These are phyloP conservation scores for Lanistes nyassanus DNA, from an alignment of 1,140 invertebrate genomes.

Conservation along the genomic window DNA sequence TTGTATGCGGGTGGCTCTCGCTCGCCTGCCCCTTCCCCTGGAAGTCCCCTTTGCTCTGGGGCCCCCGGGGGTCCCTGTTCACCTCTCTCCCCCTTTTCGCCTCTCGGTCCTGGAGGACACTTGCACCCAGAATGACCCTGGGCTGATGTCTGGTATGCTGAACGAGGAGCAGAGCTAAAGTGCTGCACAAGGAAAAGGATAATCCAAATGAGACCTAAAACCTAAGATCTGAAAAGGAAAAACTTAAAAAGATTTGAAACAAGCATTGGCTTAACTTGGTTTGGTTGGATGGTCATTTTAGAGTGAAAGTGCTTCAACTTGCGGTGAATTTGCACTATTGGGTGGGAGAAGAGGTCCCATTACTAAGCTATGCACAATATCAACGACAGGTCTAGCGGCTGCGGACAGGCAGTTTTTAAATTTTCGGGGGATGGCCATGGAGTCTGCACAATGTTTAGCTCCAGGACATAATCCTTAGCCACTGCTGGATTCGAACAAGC, in stretches of 20 bases:
- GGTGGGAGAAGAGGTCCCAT: no score
- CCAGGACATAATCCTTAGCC: no score
- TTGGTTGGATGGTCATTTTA: no score
- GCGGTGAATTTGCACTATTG: no score
- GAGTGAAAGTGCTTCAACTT: no score
- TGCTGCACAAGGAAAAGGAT: neutral
- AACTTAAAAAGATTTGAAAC: neutral
- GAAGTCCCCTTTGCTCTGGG: slow-evolving; percentile 6
- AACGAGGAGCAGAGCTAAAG: neutral
- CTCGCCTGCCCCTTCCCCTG: neutral
- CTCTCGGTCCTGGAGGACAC: slow-evolving; percentile 10
- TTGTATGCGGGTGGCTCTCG: neutral
- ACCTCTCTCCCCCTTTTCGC: slow-evolving; percentile 14
- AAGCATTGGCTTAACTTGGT: no score
- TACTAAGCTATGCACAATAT: no score
- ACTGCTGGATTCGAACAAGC: no score
- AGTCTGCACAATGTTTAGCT: no score
- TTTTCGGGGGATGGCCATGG: no score
- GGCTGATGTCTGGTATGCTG: neutral
- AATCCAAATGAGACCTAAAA: neutral
- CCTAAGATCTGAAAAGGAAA: neutral
- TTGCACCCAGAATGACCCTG: neutral
- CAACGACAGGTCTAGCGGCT: no score
- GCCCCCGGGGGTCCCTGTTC: slow-evolving; percentile 6
- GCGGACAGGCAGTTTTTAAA: no score